phyloP scores from a whole-genome alignment of 2,797 vertebrate species.

The Amblyraja radiata region DNA sequence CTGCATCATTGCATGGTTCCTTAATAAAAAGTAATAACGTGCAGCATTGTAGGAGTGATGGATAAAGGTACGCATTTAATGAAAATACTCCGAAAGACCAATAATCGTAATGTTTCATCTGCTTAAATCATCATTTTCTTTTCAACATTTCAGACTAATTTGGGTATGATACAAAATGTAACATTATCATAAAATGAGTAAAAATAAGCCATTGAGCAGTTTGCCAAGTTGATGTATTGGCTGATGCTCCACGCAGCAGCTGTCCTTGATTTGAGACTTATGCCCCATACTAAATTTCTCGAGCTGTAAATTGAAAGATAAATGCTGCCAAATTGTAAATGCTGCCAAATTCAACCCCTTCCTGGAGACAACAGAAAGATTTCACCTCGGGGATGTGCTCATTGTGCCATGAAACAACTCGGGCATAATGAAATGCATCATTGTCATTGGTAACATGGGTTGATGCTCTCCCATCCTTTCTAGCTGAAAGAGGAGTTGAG shows the following conservation, averaged over 20 bases:
- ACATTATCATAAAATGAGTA: neutral
- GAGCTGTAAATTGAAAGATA: neutral
- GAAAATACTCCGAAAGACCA: neutral
- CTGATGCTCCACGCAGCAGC: neutral
- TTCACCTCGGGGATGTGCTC: neutral
- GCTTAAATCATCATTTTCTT: neutral
- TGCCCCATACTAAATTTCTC: neutral
- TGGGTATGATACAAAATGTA: neutral
- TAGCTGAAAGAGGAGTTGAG: neutral
- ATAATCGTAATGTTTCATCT: neutral
- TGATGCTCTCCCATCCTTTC: neutral
- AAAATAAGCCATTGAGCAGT: neutral
- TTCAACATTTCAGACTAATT: neutral
- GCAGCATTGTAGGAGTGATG: neutral
- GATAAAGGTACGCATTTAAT: neutral
- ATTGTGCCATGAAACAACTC: neutral
- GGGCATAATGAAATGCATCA: neutral
- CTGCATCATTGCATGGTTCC: neutral
- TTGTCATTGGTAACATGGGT: too few species aligned
- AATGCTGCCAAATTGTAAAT: neutral
- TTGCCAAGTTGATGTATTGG: neutral
- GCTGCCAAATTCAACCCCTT: neutral
- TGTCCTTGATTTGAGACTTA: neutral
- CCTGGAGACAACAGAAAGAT: neutral
- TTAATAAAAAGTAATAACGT: neutral